Evolutionary conservation across 1,140 invertebrate species (phyloP), one percentile per base, ranked within the genome.

Genomic region (Sesamia nonagrioides): DNA sequence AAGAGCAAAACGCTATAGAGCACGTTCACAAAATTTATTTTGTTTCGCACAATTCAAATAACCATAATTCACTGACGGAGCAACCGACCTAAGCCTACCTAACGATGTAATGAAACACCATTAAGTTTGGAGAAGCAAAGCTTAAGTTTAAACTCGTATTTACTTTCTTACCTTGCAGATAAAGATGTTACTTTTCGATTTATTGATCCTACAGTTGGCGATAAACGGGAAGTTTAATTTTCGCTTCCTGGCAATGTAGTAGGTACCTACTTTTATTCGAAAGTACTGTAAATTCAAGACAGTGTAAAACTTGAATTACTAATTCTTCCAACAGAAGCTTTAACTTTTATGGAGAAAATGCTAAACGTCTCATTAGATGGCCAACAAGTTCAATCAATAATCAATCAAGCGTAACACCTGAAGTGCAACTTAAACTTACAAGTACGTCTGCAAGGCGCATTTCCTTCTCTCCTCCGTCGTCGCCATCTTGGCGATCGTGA

Each of bases 21-120:
- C 93, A 95, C 93, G 93, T 95, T 92, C 89, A 91, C 87, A 93
- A 95, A 95, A 95, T 95, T 95, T 95, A 95, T 95, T 95, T 95
- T 94, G 93, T 94, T 95, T 95, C 93, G 90, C 87, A 94, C 93
- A 95, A 94, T 95, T 94, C 92, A 95, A 95, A 95, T 95, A 95
- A 95, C 93, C 93, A 95, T 95, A 95, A 94, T 84, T 95, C 93
- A 95, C 88, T 77, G 86, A 63, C 81, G 78, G 27, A 60, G 82
- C 80, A 85, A 87, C 88, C 89, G 83, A 85, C 74, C 87, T 93
- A 91, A 92, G 92, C 93, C 92, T 93, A 94, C 92, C 91, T 94
- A 92, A 91, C 91, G 93, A 92, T 95, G 92, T 95, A 95, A 95
- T 95, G 93, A 95, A 94, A 94, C 84, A 89, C 91, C 89, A 89